Evolutionary conservation across 2,888 invertebrate genomes (phyloP), one percentile per base, ranked within the genome.

Genomic region (Ephialtes manifestator): DNA sequence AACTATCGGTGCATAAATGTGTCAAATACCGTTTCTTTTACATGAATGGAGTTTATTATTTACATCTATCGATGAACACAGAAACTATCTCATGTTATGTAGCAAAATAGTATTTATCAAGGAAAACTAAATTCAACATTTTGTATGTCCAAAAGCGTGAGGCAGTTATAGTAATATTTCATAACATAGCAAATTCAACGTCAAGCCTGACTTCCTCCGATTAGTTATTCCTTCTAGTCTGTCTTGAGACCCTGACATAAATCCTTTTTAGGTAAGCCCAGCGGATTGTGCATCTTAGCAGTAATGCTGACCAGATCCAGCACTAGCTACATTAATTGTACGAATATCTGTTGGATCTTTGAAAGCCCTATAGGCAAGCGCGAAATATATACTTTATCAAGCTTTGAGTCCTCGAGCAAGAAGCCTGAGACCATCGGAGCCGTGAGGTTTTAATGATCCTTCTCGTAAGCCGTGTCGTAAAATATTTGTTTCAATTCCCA

Each of bases 401-500:
- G 53, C n/a, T 46, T 65, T 18, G 20, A 24, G 55, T n/a, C 31
- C 48, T 20, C 43, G 1, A 24, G 24, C 63, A 13, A 51, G 51
- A 71, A 28, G 65, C 13, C 77, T 18, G 72, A 43, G 39, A 31
- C 63, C 43, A 84, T 65, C 65, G 18, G 86, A 86, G 86, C 86
- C 86, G 74, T 89, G 20, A 35, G 63, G 87, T 89, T 90, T 90
- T 90, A 92, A 92, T 90, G 89, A 90, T 89, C 90, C 88, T 88
- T 87, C 85, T 86, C 87, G 87, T 88, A 90, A 90, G 90, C 89
- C 83, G 60, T 83, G 35, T 68, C 89, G 88, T 90, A 90, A 92
- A 92, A 91, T 92, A 92, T 91, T 92, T 90, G 90, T 90, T 91
- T 91, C 90, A 91, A 91, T 92, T 90, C 89, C 87, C 89, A 31